phyloP scores from a whole-genome alignment of 2,113 vertebrate species.

The Sinocyclocheilus maitianheensis region DNA sequence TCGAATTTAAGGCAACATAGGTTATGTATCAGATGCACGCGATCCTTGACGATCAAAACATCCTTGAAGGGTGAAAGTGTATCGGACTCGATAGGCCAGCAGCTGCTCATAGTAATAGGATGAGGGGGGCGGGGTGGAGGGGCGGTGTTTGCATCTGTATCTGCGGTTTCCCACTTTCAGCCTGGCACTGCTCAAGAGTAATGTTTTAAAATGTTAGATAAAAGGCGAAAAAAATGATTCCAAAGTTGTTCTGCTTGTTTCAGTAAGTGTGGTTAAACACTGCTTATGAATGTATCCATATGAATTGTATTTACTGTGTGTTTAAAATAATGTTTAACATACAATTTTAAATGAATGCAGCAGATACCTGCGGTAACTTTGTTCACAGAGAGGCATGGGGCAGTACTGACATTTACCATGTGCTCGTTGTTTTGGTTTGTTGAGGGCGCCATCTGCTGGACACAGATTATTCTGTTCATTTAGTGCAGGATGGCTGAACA shows the following conservation, averaged over 20 bases:
- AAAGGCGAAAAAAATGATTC: background rate
- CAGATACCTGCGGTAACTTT: background rate
- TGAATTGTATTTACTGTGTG: background rate
- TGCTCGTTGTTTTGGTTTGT: slow-evolving; percentile 37
- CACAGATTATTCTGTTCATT: background rate
- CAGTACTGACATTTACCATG: slow-evolving; percentile 5
- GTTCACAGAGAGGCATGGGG: background rate
- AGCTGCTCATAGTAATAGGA: slow-evolving; percentile 9
- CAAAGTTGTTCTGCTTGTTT: background rate
- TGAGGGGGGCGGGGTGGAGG: slow-evolving; percentile 3
- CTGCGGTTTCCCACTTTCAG: background rate
- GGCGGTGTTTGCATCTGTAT: slow-evolving; percentile 32
- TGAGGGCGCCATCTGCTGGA: slow-evolving; percentile 20
- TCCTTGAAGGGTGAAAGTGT: slow-evolving; percentile 1
- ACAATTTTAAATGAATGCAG: background rate
- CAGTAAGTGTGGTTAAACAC: background rate
- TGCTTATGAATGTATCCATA: background rate
- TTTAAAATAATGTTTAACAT: background rate
- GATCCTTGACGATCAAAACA: background rate
- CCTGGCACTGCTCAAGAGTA: background rate
- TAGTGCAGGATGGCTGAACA: background rate
- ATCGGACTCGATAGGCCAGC: slow-evolving; percentile 18
- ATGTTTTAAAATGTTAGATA: background rate
- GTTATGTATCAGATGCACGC: background rate
- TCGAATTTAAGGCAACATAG: slow-evolving; percentile 38